phyloP scores from a whole-genome alignment of 2,888 invertebrate genomes.

The Lochmaea capreae region DNA sequence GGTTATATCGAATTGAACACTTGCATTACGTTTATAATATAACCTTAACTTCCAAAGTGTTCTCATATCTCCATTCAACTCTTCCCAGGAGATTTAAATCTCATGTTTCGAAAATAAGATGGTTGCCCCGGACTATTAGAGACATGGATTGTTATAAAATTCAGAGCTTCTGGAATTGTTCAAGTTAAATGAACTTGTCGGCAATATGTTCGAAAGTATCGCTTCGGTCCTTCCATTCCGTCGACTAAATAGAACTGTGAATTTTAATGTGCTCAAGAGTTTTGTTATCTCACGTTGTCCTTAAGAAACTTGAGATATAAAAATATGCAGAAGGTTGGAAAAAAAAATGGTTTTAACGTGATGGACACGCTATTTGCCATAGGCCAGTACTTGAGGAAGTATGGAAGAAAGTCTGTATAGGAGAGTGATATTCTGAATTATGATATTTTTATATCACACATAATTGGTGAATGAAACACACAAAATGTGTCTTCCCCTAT shows the following conservation, averaged over 20 bases:
- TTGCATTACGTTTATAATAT: neutral
- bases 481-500: too few relatives aligned
- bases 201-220: slow-evolving; percentile 18
- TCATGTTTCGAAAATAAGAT: slow-evolving; percentile 8
- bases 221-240: slow-evolving; percentile 12
- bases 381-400: neutral
- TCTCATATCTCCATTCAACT: neutral
- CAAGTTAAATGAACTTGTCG: slow-evolving; percentile 21
- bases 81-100: slow-evolving; percentile 2
- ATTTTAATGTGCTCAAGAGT: slow-evolving; percentile 11
- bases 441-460: too few relatives aligned
- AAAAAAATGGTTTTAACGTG: neutral
- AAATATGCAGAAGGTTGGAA: slow-evolving; percentile 8
- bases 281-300: slow-evolving; percentile 9
- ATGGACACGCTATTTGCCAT: neutral
- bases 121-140: slow-evolving; percentile 31
- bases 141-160: slow-evolving; percentile 27
- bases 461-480: too few relatives aligned
- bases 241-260: slow-evolving; percentile 11
- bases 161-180: slow-evolving; percentile 13
- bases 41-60: neutral
- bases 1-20: neutral
- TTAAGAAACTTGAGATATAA: slow-evolving; percentile 7
- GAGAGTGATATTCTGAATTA: too few relatives aligned
- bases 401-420: too few relatives aligned